Percentiles rank a stretch among this genome's conserved stretches.
These are phyloP conservation scores for Amblyteles armatorius DNA, from an alignment of 2,888 invertebrate genomes.

Conservation along the genomic window DNA sequence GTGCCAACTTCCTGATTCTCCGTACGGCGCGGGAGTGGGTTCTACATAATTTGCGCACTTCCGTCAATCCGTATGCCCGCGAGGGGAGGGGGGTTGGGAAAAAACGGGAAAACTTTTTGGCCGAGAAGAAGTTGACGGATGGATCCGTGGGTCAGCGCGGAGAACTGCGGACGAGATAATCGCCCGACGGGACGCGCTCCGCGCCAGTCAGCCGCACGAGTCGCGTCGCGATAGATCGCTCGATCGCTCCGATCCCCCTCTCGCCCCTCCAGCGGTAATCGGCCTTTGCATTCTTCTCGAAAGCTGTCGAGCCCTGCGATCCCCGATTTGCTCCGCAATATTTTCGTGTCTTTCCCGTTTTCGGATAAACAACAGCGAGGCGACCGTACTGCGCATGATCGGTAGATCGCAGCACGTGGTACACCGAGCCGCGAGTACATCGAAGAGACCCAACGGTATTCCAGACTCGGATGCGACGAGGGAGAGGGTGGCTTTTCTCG, in stretches of 20 bases:
- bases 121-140: not conserved
- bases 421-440: not conserved
- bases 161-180: constrained; percentile 14
- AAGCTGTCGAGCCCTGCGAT: not conserved
- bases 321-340: not conserved
- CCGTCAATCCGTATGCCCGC: not conserved
- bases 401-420: constrained; percentile 10
- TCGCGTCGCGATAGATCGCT: constrained; percentile 15
- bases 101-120: constrained; percentile 5
- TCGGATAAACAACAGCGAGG: not conserved
- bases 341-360: not conserved
- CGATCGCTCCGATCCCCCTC: not conserved
- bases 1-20: constrained; percentile 65
- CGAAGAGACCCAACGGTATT: not conserved
- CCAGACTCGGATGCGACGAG: not conserved
- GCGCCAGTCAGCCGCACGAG: constrained; percentile 47
- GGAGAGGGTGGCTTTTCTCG: constrained; percentile 13
- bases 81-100: not conserved
- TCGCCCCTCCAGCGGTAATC: not conserved
- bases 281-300: no score
- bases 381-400: not conserved
- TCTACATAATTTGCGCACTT: not conserved
- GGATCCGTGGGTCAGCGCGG: not conserved
- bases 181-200: not conserved
- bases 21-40: not conserved